Conservation (phyloP, 2,113 vertebrate genomes). For the Gavialis gangeticus region DNA sequence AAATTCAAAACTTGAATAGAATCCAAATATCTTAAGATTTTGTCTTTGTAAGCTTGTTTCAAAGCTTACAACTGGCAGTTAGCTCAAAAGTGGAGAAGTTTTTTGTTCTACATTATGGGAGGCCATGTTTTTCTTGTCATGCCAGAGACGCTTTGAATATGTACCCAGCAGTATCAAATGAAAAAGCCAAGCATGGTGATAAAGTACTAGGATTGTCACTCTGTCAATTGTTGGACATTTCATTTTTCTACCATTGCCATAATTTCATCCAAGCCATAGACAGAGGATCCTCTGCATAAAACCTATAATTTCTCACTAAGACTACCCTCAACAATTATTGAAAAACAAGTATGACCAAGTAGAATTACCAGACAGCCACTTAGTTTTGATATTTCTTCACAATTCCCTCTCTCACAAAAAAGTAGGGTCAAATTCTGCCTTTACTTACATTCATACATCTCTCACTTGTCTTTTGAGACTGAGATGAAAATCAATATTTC, state of each 20-base stretch:
- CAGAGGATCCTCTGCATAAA: not conserved
- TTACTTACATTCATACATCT: not conserved
- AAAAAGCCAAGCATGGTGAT: not conserved
- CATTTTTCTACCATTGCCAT: conserved; percentile 18
- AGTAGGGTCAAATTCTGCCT: not conserved
- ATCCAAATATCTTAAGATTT: not conserved
- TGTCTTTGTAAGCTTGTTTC: not conserved
- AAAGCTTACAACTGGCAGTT: not conserved
- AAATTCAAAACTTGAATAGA: not conserved
- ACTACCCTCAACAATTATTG: not conserved
- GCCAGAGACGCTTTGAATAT: not conserved
- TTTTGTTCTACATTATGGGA: not conserved
- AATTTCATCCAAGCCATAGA: conserved; percentile 14
- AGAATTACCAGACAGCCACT: conserved; percentile 12
- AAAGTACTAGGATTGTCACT: not conserved
- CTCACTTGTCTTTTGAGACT: not conserved
- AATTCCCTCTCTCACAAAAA: not conserved
- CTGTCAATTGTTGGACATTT: not conserved
- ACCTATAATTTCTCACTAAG: conserved; percentile 21
- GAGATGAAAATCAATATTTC: not conserved
- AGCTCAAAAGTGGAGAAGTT: not conserved
- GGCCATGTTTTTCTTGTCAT: not conserved
- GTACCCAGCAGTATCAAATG: not conserved
- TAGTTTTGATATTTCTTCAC: not conserved
- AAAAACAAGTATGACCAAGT: conserved; percentile 24